A percentile compares a stretch with the other conserved stretches of the same genome.
Evolutionary conservation across 1,140 invertebrate genomes (phyloP).

Genomic region (Oreohelix idahoensis): DNA sequence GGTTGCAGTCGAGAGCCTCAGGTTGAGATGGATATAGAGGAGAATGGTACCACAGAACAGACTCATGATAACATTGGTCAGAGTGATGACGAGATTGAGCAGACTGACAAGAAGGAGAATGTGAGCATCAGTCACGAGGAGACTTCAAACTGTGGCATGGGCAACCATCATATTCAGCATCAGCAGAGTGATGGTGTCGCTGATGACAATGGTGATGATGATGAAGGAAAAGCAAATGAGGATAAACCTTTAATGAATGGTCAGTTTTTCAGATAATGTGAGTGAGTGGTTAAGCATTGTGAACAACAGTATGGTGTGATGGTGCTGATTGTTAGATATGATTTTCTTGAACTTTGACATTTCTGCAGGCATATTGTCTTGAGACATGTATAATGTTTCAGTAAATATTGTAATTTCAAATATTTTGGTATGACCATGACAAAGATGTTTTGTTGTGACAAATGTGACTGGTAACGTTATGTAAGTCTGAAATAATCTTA

Average conservation of each 20-base stretch:
- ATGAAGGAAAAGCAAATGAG: constrained; percentile 27
- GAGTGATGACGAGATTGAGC: neutral
- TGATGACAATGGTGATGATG: neutral
- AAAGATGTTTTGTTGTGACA: too few relatives aligned
- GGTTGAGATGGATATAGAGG: constrained; percentile 15
- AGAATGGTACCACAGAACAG: constrained; percentile 22
- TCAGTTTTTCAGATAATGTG: neutral
- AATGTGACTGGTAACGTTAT: too few relatives aligned
- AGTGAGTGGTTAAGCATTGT: neutral
- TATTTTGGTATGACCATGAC: too few relatives aligned
- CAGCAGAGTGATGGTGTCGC: neutral
- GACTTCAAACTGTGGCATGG: neutral
- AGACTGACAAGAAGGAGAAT: constrained; percentile 6
- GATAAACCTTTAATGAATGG: constrained; percentile 24
- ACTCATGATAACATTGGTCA: constrained; percentile 6
- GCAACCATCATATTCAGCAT: neutral
- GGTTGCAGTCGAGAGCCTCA: constrained; percentile 6
- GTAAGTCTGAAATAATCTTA: too few relatives aligned
- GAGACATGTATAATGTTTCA: too few relatives aligned
- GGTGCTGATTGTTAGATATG: neutral
- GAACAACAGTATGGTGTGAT: too few relatives aligned
- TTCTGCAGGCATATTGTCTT: too few relatives aligned
- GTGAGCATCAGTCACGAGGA: neutral
- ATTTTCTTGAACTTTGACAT: too few relatives aligned
- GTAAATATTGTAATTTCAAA: too few relatives aligned